Percentiles rank a stretch among this genome's conserved stretches.
These are phyloP conservation scores for Mesoclemmys tuberculata DNA, from an alignment of 2,113 vertebrate species.

Conservation along the genomic window DNA sequence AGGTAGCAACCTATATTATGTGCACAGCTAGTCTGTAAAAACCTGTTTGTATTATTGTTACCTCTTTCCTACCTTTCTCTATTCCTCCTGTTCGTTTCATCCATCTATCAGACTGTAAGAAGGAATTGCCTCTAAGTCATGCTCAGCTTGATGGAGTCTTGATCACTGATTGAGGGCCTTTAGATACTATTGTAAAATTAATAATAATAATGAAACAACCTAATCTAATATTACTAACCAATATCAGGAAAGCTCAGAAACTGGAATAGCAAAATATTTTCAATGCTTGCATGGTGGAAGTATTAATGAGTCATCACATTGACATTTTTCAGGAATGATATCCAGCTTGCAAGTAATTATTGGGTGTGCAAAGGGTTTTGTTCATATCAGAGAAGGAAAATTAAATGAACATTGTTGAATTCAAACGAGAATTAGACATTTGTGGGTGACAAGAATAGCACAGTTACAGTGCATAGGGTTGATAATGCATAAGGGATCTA, in stretches of 20 bases:
- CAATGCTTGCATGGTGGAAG: not conserved
- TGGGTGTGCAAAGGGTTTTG: not conserved
- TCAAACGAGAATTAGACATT: not conserved
- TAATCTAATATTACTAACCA: not conserved
- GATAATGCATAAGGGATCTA: not conserved
- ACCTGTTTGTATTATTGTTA: no score
- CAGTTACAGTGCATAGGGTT: fast-evolving
- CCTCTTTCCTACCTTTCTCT: no score
- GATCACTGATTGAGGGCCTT: no score
- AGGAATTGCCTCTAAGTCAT: no score
- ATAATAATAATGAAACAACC: not conserved
- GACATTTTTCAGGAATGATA: not conserved
- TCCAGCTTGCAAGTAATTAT: fast-evolving
- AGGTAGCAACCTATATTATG: no score
- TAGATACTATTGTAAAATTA: no score
- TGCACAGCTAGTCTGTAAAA: no score
- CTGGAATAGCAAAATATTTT: not conserved
- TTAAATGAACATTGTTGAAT: not conserved
- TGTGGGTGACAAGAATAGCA: not conserved
- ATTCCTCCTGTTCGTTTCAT: no score
- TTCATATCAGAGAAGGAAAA: not conserved
- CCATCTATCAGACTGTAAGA: no score
- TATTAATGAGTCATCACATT: not conserved
- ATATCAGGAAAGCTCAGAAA: not conserved
- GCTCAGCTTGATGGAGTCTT: no score